Percentiles rank a stretch among this genome's conserved stretches.
These are phyloP conservation scores for Trichogramma evanescens DNA, from an alignment of 2,888 invertebrate species.

Conservation along the genomic window DNA sequence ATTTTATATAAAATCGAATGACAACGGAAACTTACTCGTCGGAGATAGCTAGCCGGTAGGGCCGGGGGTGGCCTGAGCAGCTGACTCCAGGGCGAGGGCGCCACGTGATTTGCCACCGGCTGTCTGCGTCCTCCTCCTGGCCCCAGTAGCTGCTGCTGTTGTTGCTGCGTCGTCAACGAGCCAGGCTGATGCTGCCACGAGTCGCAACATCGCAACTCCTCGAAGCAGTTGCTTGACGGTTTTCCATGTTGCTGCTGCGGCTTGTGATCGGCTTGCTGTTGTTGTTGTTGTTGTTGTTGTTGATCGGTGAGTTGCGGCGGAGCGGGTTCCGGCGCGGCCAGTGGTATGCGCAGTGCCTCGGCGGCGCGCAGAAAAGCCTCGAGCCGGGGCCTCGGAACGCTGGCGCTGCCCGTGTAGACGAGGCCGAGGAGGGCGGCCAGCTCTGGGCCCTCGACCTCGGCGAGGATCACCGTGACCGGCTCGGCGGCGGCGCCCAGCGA, in stretches of 20 bases:
- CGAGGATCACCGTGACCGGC: constrained; percentile 59
- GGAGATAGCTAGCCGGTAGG: too few species aligned
- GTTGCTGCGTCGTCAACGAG: not conserved
- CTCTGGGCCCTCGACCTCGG: constrained; percentile 58
- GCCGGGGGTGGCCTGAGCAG: constrained; percentile 30
- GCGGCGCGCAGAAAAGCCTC: constrained; percentile 57
- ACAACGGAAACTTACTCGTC: too few species aligned
- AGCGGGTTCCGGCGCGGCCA: constrained; percentile 27
- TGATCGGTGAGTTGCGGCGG: constrained; percentile 26
- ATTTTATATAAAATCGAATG: too few species aligned
- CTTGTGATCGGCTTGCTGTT: constrained; percentile 14
- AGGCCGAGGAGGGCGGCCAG: constrained; percentile 61
- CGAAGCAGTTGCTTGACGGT: too few species aligned
- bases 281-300: constrained; percentile 29
- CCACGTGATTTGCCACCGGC: constrained; percentile 39
- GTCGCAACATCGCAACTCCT: too few species aligned
- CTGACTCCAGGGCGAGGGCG: constrained; percentile 43
- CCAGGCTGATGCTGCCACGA: too few species aligned
- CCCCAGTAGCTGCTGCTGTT: not conserved
- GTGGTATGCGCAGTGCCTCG: constrained; percentile 34
- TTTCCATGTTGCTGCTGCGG: not conserved
- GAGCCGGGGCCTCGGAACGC: constrained; percentile 54
- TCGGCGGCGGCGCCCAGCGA: constrained; percentile 38
- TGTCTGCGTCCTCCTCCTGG: constrained; percentile 22
- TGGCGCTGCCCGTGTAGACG: constrained; percentile 62